These are phyloP conservation scores for Cinclus mexicanus DNA, from an alignment of 2,113 vertebrate genomes.

Conservation along the genomic window DNA sequence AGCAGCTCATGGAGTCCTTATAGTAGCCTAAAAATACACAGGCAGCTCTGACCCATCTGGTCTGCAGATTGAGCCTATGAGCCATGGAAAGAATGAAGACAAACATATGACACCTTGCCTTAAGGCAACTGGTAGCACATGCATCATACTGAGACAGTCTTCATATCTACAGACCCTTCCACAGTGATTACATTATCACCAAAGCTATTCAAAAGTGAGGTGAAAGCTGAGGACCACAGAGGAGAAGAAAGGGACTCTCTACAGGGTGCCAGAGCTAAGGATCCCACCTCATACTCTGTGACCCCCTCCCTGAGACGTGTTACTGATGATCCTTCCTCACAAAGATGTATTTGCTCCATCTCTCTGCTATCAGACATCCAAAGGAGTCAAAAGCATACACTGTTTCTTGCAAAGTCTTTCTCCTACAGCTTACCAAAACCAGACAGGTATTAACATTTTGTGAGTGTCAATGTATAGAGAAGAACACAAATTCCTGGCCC, in stretches of 20 bases:
- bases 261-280: not conserved
- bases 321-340: not conserved
- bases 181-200: not conserved
- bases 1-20: not conserved
- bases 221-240: not conserved
- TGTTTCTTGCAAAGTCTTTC: not conserved
- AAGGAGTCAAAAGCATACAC: not conserved
- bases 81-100: not conserved
- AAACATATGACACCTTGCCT: conserved; percentile 27
- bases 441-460: not conserved
- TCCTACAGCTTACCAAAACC: not conserved
- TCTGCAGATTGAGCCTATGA: not conserved
- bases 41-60: conserved; percentile 21
- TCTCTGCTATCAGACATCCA: not conserved
- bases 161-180: not conserved
- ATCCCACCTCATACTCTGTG: not conserved
- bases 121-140: conserved; percentile 18
- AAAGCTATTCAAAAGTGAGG: not conserved
- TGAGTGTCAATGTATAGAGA: not conserved
- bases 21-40: conserved; percentile 25
- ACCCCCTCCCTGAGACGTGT: not conserved
- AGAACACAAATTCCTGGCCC: not conserved
- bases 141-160: not conserved
- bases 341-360: not conserved
- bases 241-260: not conserved